phyloP scores from a whole-genome alignment of 2,888 invertebrate species.

The Drosophila pseudotakahashii region DNA sequence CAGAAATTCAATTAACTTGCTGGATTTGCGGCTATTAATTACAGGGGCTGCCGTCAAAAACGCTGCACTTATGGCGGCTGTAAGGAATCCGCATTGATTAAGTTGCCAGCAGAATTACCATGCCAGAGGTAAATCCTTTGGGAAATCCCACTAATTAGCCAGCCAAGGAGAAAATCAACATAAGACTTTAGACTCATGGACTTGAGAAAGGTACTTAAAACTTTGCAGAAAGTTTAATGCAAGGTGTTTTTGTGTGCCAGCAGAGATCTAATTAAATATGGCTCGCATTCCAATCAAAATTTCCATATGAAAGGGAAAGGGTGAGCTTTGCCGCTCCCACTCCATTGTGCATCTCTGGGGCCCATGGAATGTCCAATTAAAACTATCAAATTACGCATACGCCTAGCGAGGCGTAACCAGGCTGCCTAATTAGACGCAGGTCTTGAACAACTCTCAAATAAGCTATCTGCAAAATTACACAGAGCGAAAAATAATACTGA shows the following conservation, averaged over 20 bases:
- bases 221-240: constrained; percentile 19
- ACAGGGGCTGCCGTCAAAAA: constrained; percentile 57
- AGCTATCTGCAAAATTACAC: neutral
- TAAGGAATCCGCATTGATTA: constrained; percentile 46
- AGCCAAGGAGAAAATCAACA: constrained; percentile 32
- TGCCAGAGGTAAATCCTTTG: constrained; percentile 6
- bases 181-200: constrained; percentile 1
- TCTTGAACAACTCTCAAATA: constrained; percentile 22
- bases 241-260: constrained; percentile 22
- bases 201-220: constrained; percentile 4
- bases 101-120: constrained; percentile 23
- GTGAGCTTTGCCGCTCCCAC: neutral
- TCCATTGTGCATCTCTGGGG: constrained; percentile 17
- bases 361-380: constrained; percentile 66
- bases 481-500: constrained; percentile 18
- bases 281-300: constrained; percentile 63
- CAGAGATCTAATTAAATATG: constrained; percentile 33
- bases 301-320: constrained; percentile 40
- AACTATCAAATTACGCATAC: constrained; percentile 72
- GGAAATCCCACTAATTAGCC: constrained; percentile 57
- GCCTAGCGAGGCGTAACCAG: constrained; percentile 36
- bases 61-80: constrained; percentile 31
- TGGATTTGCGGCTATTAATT: constrained; percentile 53
- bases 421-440: constrained; percentile 58
- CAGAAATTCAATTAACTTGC: constrained; percentile 72